Conservation (phyloP, 2,113 vertebrate genomes). For the Pteropus alecto region DNA sequence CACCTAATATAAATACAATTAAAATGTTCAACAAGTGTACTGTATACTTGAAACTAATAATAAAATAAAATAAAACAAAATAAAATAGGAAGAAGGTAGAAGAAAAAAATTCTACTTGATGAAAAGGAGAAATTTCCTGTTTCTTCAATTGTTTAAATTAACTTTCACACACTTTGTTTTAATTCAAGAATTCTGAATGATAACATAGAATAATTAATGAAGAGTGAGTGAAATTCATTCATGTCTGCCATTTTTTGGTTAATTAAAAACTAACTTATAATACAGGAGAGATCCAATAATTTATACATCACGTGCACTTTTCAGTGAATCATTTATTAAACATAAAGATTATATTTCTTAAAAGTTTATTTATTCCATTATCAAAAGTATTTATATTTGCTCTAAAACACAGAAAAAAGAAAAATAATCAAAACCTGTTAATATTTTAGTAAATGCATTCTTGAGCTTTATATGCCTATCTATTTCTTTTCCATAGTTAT, state of each 20-base stretch:
- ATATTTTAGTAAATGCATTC: background rate
- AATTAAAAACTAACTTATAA: background rate
- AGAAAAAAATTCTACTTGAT: background rate
- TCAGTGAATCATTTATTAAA: background rate
- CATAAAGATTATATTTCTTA: background rate
- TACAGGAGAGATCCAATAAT: background rate
- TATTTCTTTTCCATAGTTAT: background rate
- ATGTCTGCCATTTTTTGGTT: background rate
- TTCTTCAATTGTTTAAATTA: background rate
- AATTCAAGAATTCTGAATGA: background rate
- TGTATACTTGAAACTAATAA: no score
- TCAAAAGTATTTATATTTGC: background rate
- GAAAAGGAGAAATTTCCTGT: background rate
- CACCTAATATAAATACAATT: background rate
- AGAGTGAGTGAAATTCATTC: background rate
- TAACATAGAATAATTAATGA: background rate
- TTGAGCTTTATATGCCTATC: background rate
- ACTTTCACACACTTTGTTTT: background rate
- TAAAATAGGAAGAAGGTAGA: no score
- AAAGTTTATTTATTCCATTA: background rate
- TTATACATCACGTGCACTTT: background rate
- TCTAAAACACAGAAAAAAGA: background rate
- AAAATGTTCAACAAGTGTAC: no score
- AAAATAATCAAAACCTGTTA: background rate
- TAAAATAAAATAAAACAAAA: no score